Evolutionary conservation across 2,797 vertebrate species (phyloP).

Genomic region (Pseudocheirus occidentalis): DNA sequence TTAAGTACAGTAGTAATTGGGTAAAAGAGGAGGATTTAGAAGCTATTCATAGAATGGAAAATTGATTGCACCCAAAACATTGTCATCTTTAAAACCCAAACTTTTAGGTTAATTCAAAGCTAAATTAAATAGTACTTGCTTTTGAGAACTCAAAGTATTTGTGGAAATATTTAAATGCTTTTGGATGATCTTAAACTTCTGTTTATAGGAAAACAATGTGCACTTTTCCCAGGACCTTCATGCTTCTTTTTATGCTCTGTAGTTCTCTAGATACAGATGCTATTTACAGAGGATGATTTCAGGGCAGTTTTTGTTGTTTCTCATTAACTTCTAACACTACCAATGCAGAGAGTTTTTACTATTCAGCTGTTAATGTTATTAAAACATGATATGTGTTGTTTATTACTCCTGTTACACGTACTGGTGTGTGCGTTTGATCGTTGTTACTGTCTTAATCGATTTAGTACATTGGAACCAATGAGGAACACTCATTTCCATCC

Average conservation of each 20-base stretch:
- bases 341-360: constrained; percentile 73
- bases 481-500: constrained; percentile 36
- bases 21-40: constrained; percentile 83
- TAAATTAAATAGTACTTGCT: constrained; percentile 74
- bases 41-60: constrained; percentile 88
- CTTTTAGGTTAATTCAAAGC: constrained; percentile 84
- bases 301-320: constrained; percentile 72
- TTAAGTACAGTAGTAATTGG: constrained; percentile 91
- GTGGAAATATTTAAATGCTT: background rate
- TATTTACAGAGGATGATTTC: constrained; percentile 62
- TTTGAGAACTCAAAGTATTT: background rate
- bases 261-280: constrained; percentile 73
- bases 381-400: constrained; percentile 58
- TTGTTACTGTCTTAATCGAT: constrained; percentile 12
- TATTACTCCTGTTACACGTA: constrained; percentile 61
- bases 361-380: constrained; percentile 31
- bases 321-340: constrained; percentile 76
- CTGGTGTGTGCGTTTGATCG: constrained; percentile 32
- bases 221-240: constrained; percentile 42
- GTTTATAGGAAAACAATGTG: constrained; percentile 55
- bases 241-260: constrained; percentile 68
- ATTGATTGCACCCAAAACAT: constrained; percentile 85
- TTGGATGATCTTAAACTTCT: background rate
- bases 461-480: constrained; percentile 56
- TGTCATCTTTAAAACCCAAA: constrained; percentile 81